A percentile compares a stretch with the other conserved stretches of the same genome.
Conservation (phyloP, 2,113 vertebrate genomes). For the Ailurus styani region DNA sequence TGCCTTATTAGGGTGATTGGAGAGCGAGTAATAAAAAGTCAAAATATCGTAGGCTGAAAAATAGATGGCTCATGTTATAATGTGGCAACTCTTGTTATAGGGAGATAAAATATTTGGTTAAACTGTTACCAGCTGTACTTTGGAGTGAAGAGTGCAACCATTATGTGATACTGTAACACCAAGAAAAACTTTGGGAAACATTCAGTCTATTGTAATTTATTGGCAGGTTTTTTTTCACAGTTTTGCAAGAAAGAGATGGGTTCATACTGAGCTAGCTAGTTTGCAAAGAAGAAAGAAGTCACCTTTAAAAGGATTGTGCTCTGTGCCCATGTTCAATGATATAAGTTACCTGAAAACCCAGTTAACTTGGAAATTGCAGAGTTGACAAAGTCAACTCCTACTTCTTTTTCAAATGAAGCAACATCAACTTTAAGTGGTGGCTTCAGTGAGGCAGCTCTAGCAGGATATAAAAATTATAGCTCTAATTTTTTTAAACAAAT, state of each 20-base stretch:
- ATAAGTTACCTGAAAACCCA: not conserved
- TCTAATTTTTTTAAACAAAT: not conserved
- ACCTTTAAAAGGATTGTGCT: not conserved
- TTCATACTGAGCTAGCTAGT: not conserved
- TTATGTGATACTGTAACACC: not conserved
- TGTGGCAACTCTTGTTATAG: not conserved
- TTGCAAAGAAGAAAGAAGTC: not conserved
- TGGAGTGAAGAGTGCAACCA: no score
- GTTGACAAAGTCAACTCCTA: not conserved
- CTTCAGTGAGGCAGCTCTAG: not conserved
- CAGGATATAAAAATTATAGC: not conserved
- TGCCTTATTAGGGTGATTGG: not conserved
- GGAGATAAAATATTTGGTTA: not conserved
- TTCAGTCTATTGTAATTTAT: not conserved
- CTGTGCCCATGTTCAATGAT: not conserved
- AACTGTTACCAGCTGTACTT: not conserved
- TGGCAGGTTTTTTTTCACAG: not conserved
- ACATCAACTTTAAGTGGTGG: not conserved
- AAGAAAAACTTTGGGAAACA: not conserved
- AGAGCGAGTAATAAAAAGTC: not conserved
- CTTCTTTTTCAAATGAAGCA: not conserved
- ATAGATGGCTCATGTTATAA: not conserved
- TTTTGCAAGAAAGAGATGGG: not conserved
- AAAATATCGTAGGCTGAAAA: not conserved
- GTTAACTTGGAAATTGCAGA: not conserved